Evolutionary conservation across 2,797 vertebrate genomes (phyloP), one percentile per base, ranked within the genome.

Genomic region (Sebastes alutus): DNA sequence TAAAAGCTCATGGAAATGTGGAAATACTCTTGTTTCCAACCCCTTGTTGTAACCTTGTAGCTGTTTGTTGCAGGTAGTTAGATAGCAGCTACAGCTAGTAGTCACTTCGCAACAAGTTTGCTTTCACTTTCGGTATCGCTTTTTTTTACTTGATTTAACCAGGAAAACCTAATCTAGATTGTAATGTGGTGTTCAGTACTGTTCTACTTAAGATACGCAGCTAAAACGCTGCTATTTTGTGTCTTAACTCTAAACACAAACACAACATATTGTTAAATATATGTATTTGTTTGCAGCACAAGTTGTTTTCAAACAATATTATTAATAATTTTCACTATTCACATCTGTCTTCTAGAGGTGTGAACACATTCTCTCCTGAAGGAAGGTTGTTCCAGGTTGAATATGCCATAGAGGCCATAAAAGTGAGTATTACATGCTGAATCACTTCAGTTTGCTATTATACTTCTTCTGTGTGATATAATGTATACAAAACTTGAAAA

Each of bases 381-480:
- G 98, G 98, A 91, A 95, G 98, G 91, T 96, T 99, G 86, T 99
- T 99, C 93, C 98, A 99, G 94, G 98, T 99, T 90, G 98, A 99
- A 93, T 99, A 99, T 96, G 98, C 98, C 83, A 99, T 99, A 25
- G 98, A 99, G 92, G 98, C 98, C 29, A 99, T 99, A 22, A 99
- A 99, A 95, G 98, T 99, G 95, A 87, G 93, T 89, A 12, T 42
- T 5, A n/a, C 3, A 9, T 18, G 0, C n/a, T 27, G 2, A 27
- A 30, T 55, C 6, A 52, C 4, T 7, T 38, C n/a, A 56, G 20
- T 20, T 32, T 5, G 12, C 20, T 12, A 10, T 12, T 29, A 3
- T 4, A 11, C 14, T 13, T 69, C 9, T 25, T 25, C 33, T 60
- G 3, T 30, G 1, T 49, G 4, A 22, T 25, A 25, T 20, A 27